Evolutionary conservation across 2,888 invertebrate genomes (phyloP).

Genomic region (Augiades crinisus): DNA sequence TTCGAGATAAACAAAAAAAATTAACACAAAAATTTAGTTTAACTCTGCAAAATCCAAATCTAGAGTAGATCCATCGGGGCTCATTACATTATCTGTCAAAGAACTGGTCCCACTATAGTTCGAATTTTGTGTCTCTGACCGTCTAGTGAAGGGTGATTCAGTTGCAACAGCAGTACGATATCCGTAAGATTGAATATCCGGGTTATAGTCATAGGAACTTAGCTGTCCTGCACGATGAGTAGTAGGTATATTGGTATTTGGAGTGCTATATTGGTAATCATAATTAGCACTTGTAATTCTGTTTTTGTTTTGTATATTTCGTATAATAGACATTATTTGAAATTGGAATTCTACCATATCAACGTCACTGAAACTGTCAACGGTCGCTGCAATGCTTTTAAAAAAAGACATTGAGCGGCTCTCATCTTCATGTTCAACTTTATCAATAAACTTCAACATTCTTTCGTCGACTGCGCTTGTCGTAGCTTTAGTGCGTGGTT

Average conservation of each 20-base stretch:
- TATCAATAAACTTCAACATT: constrained; percentile 37
- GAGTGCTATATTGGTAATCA: not conserved
- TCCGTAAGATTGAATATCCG: too few relatives aligned
- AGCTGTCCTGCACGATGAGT: not conserved
- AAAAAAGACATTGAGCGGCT: constrained; percentile 36
- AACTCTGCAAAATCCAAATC: too few relatives aligned
- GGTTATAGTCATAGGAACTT: too few relatives aligned
- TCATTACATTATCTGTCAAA: too few relatives aligned
- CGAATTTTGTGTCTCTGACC: too few relatives aligned
- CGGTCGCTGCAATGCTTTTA: constrained; percentile 27
- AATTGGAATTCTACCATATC: constrained; percentile 38
- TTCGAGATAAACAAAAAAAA: not conserved
- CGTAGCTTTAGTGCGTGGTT: constrained; percentile 29
- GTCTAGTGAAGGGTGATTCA: too few relatives aligned
- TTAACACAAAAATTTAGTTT: too few relatives aligned
- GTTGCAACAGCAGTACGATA: too few relatives aligned
- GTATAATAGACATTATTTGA: constrained; percentile 33
- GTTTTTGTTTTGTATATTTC: constrained; percentile 33
- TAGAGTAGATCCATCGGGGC: too few relatives aligned
- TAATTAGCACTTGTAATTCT: not conserved
- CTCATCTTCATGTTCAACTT: constrained; percentile 35
- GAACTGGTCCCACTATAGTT: too few relatives aligned
- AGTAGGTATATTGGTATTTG: not conserved
- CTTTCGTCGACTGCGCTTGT: constrained; percentile 32
- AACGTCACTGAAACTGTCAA: constrained; percentile 36